Base-by-base conservation (phyloP, 2,797 vertebrate species). In the Staurois parvus region DNA sequence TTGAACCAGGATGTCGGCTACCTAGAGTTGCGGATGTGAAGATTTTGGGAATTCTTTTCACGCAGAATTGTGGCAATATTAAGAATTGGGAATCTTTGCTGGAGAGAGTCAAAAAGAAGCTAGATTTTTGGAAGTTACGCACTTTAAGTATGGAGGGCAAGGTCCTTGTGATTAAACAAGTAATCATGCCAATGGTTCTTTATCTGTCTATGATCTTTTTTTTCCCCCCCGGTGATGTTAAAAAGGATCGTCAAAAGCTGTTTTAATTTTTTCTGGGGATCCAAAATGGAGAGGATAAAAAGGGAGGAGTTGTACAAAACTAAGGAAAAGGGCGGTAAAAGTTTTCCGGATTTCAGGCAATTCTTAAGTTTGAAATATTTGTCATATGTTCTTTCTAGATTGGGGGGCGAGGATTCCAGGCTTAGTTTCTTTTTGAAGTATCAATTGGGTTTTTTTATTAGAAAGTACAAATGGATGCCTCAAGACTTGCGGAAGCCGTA, bases 201-300 rank as follows among this genome's bases (percentile, higher is more conserved):
- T n/a, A n/a, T 73, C 26, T 17, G 8, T 73, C 32, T 32, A 32
- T 32, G 32, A 32, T 32, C 4, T 32, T 32, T 32, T 32, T 32
- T 2, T 32, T 40, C 72, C 2, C 8, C 2, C 0, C 0, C 0
- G 10, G 6, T 21, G 12, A 10, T 7, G 0, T 4, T 45, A n/a
- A 73, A 13, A 15, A 73, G 12, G 3, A 13, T 73, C 1, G 28
- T 15, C n/a, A 73, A 26, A 17, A 11, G 19, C 10, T n/a, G 10
- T 28, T 76, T 21, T 24, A 4, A 28, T 3, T 76, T 76, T 12
- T 32, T 76, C 0, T 76, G 73, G 48, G 12, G 29, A 0, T 59
- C 3, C n/a, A n/a, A n/a, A n/a, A n/a, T n/a, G n/a, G n/a, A n/a
- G n/a, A n/a, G n/a, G n/a, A n/a, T 73, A 0, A 45, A 12, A 15